A percentile compares a stretch with the other conserved stretches of the same genome.
Conservation (phyloP, 2,113 vertebrate genomes). For the Paradoxurus hermaphroditus region DNA sequence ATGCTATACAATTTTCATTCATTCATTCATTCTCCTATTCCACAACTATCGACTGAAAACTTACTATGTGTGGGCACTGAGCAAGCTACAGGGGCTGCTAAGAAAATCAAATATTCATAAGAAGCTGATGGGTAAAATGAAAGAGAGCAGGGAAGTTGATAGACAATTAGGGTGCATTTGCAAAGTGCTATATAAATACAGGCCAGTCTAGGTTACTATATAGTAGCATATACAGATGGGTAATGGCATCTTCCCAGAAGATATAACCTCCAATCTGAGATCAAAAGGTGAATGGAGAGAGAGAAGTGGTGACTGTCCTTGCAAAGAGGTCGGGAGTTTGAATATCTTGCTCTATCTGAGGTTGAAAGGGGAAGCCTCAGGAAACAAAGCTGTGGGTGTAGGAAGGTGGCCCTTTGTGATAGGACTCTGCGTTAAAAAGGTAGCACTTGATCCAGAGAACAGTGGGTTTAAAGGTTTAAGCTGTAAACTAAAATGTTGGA, state of each 20-base stretch:
- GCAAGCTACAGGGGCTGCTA: background rate
- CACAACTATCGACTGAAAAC: background rate
- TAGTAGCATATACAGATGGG: background rate
- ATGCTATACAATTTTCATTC: background rate
- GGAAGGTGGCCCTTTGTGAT: background rate
- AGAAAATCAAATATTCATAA: background rate
- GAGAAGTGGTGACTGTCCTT: background rate
- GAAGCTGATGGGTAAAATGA: background rate
- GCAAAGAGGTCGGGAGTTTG: background rate
- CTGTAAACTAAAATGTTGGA: background rate
- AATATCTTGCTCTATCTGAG: background rate
- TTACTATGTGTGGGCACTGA: background rate
- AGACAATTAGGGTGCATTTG: background rate
- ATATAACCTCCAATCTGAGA: background rate
- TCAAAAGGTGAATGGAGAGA: background rate
- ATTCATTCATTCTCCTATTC: background rate
- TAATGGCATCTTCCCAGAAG: background rate
- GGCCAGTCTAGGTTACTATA: background rate
- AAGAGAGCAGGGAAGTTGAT: background rate
- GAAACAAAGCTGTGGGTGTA: background rate
- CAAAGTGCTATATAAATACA: background rate
- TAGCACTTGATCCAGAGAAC: background rate
- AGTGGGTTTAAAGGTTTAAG: background rate
- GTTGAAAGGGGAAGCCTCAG: background rate
- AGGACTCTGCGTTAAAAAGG: fast-evolving